Evolutionary conservation across 2,888 invertebrate genomes (phyloP), one percentile per base, ranked within the genome.

Genomic region (Cistogaster globosa): DNA sequence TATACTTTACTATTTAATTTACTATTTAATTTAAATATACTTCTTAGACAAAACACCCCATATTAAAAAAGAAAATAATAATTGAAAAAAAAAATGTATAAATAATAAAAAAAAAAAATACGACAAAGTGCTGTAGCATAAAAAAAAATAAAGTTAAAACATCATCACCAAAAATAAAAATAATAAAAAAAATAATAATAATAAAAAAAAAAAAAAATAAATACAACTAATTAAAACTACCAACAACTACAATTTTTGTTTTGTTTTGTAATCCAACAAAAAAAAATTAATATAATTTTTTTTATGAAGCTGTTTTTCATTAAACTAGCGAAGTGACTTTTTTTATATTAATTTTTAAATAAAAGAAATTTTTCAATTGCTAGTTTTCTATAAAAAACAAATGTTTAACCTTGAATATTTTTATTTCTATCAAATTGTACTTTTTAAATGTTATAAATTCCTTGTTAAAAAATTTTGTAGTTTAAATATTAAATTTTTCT

Each of bases 121-220:
- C 82, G 76, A 72, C 82, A 69, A 81, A 72, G 82, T 83, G 82
- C 76, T 83, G 63, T 65, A 83, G 65, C 32, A 67, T 48, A 45
- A 80, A 58, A 81, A 58, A 53, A 53, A 45, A 74, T 58, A 80
- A 26, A 60, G 36, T 75, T 53, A 69, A 76, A 81, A 82, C 82
- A 83, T 83, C 82, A 83, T 77, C 82, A 83, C 76, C 76, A 69
- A 83, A 76, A 74, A 63, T 63, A 68, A 67, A 62, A 16, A 20
- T 26, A 26, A 18, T 32, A 45, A 65, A 58, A 18, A 4, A 26
- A 55, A 26, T 14, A 48, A 53, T 18, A n/a, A n/a, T n/a, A n/a
- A n/a, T n/a, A n/a, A n/a, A n/a, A n/a, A 53, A 65, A 45, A 60
- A 4, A 42, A 53, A n/a, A 51, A 51, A 79, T 48, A 74, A 57